These are phyloP conservation scores for Notiomystis cincta DNA, from an alignment of 2,113 vertebrate species.

Conservation along the genomic window DNA sequence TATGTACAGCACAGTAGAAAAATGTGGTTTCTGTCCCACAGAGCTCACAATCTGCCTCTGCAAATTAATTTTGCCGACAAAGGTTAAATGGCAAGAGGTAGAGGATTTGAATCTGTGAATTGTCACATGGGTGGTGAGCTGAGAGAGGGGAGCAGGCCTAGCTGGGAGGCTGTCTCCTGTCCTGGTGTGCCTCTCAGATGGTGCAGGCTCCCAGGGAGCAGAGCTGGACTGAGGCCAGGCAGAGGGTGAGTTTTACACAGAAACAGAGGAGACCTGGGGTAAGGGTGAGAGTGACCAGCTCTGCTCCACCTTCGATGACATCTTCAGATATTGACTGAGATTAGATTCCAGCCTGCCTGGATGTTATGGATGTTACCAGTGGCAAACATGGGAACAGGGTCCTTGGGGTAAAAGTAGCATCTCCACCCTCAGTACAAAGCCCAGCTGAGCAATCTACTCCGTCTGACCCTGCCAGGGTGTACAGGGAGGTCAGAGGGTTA, in stretches of 20 bases:
- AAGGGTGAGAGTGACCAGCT: not conserved
- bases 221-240: not conserved
- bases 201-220: not conserved
- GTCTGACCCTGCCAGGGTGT: not conserved
- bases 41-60: constrained; percentile 36
- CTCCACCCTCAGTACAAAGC: not conserved
- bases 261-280: not conserved
- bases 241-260: not conserved
- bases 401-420: not conserved
- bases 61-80: constrained; percentile 8
- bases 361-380: not conserved
- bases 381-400: not conserved
- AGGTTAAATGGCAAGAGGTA: constrained; percentile 29
- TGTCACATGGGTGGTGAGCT: not conserved
- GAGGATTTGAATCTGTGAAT: not conserved
- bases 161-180: not conserved
- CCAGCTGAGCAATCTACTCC: accelerated
- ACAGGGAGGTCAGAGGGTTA: not conserved
- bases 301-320: not conserved
- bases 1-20: constrained; percentile 40
- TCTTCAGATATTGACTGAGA: not conserved
- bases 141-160: not conserved
- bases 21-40: constrained; percentile 30
- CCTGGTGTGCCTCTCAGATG: not conserved
- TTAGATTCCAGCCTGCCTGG: not conserved